Base-by-base conservation (phyloP, 2,888 invertebrate genomes). In the Lysandra bellargus region DNA sequence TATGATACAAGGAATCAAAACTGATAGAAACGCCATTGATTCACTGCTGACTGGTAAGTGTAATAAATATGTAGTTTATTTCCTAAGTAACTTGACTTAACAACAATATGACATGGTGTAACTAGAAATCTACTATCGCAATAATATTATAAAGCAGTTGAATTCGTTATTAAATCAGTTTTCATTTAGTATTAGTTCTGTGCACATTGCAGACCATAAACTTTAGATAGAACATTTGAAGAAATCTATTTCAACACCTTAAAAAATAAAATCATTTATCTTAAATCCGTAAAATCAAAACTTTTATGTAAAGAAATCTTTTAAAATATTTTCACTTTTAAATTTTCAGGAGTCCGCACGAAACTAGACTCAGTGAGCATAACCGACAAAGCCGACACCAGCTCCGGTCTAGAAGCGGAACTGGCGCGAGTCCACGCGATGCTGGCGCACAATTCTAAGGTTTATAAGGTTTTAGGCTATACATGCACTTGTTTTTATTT, bases 391-490 rank as follows among this genome's bases (percentile, higher is more conserved):
- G 49, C 81, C 78, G 61, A 77, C 49, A n/a, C 82, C 33, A 84
- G 85, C 44, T 85, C 85, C 4, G 88, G 97, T 82, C 93, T 98
- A 78, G 97, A 97, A 84, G 97, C 96, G 80, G 98, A 98, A 89
- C 90, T 98, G 82, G 97, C 97, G 83, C 95, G 97, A 81, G 98
- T 98, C 80, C 97, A 98, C 90, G 96, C 97, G 82, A 96, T 98
- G 93, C 92, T 98, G 86, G 98, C 98, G 83, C 97, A 98, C 93
- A 98, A 98, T 95, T 98, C 98, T 86, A 98, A 98, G 97, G 98
- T 98, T 96, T 95, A 93, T 93, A 95, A 95, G 95, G 95, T 96
- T 95, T 95, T 95, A 91, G 94, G 95, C 95, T 95, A 95, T 95
- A 95, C 87, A 88, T 92, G 94, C 93, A 94, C 93, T 91, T 91